A percentile compares a stretch with the other conserved stretches of the same genome.
Conservation (phyloP, 2,113 vertebrate species). For the Lonchura striata region DNA sequence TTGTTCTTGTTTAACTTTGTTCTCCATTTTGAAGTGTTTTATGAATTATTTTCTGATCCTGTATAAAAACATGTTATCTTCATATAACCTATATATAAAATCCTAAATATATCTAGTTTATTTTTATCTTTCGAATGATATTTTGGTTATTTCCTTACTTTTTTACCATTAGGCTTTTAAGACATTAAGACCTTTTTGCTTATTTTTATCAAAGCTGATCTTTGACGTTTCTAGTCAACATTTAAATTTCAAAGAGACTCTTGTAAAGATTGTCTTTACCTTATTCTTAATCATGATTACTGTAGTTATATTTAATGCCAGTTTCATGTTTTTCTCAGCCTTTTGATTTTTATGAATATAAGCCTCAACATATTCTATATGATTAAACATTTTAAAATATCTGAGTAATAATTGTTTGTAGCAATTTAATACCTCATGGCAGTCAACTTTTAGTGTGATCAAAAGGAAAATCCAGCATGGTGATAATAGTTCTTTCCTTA, state of each 20-base stretch:
- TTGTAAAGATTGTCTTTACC: neutral
- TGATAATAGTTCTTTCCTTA: neutral
- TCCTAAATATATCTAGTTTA: neutral
- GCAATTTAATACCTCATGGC: neutral
- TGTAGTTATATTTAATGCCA: neutral
- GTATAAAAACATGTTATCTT: neutral
- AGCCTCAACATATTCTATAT: neutral
- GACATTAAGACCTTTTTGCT: neutral
- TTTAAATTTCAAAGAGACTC: neutral
- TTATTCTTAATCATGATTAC: neutral
- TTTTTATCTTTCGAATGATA: neutral
- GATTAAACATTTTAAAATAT: neutral
- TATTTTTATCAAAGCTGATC: neutral
- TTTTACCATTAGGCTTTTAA: neutral
- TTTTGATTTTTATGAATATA: neutral
- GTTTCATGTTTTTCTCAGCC: neutral
- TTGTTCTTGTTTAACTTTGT: neutral
- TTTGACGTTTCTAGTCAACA: neutral
- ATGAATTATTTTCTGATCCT: neutral
- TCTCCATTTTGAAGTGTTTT: neutral
- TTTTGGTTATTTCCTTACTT: neutral
- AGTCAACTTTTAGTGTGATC: neutral
- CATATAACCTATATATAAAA: neutral
- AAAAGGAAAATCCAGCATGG: neutral
- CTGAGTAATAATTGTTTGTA: neutral